Conservation (phyloP, 2,888 invertebrate species). For the Drosophila cognata region DNA sequence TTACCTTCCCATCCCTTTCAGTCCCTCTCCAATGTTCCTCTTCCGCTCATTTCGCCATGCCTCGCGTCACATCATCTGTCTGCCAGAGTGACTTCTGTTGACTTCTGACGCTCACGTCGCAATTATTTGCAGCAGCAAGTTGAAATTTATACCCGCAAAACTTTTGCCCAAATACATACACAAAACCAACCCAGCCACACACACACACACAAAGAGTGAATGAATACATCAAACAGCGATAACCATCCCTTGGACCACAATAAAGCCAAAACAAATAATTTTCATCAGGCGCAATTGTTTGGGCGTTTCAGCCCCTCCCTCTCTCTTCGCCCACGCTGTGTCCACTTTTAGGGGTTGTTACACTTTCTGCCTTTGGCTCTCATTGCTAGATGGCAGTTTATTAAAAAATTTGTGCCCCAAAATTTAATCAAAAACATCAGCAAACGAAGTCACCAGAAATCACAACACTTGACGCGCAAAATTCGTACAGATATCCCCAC, state of each 20-base stretch:
- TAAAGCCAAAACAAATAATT: constrained; percentile 69
- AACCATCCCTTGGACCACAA: constrained; percentile 53
- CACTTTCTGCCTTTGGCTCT: constrained; percentile 11
- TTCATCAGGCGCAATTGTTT: constrained; percentile 59
- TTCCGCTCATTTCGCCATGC: not conserved
- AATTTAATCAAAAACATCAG: constrained; percentile 78
- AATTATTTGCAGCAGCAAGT: constrained; percentile 80
- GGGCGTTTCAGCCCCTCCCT: constrained; percentile 44
- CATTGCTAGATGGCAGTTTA: constrained; percentile 74
- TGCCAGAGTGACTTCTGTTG: constrained; percentile 54
- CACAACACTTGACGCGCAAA: constrained; percentile 59
- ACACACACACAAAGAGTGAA: constrained; percentile 32
- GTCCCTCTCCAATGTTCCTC: too few species aligned
- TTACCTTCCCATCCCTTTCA: not conserved
- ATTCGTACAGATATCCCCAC: not conserved
- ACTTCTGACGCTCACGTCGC: constrained; percentile 69
- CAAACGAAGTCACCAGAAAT: constrained; percentile 51
- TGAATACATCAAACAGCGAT: constrained; percentile 70
- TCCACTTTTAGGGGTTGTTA: constrained; percentile 22
- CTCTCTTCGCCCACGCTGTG: not conserved
- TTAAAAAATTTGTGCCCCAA: constrained; percentile 70
- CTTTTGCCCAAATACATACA: constrained; percentile 39
- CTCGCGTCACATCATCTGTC: constrained; percentile 60
- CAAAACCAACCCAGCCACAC: not conserved
- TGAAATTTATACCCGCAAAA: constrained; percentile 68